These are phyloP conservation scores for Garrulus glandarius DNA, from an alignment of 2,797 vertebrate genomes.

Conservation along the genomic window DNA sequence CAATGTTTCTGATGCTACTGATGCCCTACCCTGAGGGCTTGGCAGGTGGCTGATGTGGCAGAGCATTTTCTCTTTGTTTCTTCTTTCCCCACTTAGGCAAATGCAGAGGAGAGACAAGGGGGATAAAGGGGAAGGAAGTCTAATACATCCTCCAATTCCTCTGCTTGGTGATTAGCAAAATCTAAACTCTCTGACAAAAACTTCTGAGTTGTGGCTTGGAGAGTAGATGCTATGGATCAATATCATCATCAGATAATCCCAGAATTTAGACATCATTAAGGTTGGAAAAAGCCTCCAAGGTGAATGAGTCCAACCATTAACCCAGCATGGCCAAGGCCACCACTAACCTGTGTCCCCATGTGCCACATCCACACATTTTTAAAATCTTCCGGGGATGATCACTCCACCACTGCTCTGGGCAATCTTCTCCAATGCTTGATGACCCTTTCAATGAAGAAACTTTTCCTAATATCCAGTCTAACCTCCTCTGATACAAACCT, in stretches of 20 bases:
- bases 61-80: not conserved
- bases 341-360: not conserved
- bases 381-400: not conserved
- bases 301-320: not conserved
- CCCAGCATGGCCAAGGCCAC: not conserved
- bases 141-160: not conserved
- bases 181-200: not conserved
- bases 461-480: too few relatives aligned
- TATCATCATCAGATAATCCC: not conserved
- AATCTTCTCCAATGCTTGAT: not conserved
- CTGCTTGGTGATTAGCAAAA: not conserved
- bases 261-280: not conserved
- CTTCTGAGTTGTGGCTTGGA: not conserved
- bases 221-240: not conserved
- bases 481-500: not conserved
- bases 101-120: not conserved
- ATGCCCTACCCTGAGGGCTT: not conserved
- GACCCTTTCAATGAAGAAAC: not conserved
- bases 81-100: not conserved
- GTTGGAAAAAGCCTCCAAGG: not conserved
- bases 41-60: not conserved
- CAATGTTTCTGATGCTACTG: not conserved
- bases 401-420: not conserved
- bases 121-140: not conserved
- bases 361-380: not conserved